Percentiles rank a stretch among this genome's conserved stretches.
These are phyloP conservation scores for Chloroceryle amazona DNA, from an alignment of 2,797 vertebrate genomes.

Conservation along the genomic window DNA sequence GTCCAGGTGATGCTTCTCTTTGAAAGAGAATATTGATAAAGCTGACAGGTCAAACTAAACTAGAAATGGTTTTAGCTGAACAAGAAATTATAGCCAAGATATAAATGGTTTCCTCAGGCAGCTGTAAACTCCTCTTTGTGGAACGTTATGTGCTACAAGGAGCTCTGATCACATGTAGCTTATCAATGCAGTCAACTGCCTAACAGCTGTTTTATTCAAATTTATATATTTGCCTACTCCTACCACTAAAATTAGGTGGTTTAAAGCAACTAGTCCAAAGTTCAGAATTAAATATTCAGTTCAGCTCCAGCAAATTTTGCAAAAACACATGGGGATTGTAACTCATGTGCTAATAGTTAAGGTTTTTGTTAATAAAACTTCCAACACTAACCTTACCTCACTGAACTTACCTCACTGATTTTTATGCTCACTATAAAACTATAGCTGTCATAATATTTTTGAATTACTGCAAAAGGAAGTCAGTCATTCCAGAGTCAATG, in stretches of 20 bases:
- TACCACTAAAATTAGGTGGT: constrained; percentile 75
- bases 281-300: constrained; percentile 75
- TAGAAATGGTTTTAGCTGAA: not conserved
- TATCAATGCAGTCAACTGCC: constrained; percentile 64
- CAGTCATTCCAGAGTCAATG: constrained; percentile 79
- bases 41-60: not conserved
- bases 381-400: constrained; percentile 83
- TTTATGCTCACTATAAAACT: constrained; percentile 83
- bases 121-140: not conserved
- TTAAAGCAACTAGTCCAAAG: constrained; percentile 77
- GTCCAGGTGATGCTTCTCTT: not conserved
- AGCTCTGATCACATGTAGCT: constrained; percentile 33
- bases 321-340: constrained; percentile 80
- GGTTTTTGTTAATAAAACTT: constrained; percentile 83
- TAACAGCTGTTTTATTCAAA: constrained; percentile 67
- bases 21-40: not conserved
- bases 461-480: constrained; percentile 82
- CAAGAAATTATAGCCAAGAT: not conserved
- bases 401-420: constrained; percentile 82
- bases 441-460: constrained; percentile 82
- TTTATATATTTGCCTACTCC: constrained; percentile 67
- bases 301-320: constrained; percentile 77
- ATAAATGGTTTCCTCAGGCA: not conserved
- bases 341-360: constrained; percentile 80
- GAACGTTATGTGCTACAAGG: constrained; percentile 3